Base-by-base conservation (phyloP, 2,797 vertebrate genomes). In the Rhynchonycteris naso region DNA sequence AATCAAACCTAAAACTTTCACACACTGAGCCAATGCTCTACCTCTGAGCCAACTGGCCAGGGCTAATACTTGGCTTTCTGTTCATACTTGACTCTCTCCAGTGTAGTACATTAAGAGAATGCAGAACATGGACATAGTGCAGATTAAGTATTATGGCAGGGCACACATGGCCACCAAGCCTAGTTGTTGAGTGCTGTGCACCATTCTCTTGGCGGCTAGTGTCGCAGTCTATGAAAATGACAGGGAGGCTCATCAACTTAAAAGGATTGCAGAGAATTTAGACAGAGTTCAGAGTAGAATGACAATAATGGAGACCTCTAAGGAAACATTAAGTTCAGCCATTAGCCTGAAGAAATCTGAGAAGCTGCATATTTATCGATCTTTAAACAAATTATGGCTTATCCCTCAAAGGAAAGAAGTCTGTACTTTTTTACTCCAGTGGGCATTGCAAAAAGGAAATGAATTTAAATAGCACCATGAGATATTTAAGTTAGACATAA, bases 331-430 rank as follows among this genome's bases (percentile, higher is more conserved):
- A 96, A 87, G 79, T 84, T 81, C 54, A 85, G 59, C 94, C 90
- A 96, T 96, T 92, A 95, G 91, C 92, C 78, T 59, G 35, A 72
- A 86, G 84, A 93, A 93, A 93, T 82, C 50, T 90, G 90, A 96
- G 95, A 95, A 88, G 94, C 74, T 95, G 47, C 69, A 93, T 74
- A 95, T 94, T 91, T 92, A 96, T 93, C 4, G 91, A 94, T 96
- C 81, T 95, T 95, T 96, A 96, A 94, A 96, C 94, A 93, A 96
- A 95, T 97, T 93, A 91, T 75, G 50, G 50, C n/a, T 86, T 88
- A 74, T 28, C 78, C 75, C 82, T 93, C 91, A 86, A 80, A 94
- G 95, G 69, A 92, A 94, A 93, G 72, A 54, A 79, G 71, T 50
- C 69, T 56, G 88, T 78, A 71, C 33, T 63, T 82, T 79, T 79